These are phyloP conservation scores for Apis dorsata DNA, from an alignment of 1,140 invertebrate species.

Conservation along the genomic window DNA sequence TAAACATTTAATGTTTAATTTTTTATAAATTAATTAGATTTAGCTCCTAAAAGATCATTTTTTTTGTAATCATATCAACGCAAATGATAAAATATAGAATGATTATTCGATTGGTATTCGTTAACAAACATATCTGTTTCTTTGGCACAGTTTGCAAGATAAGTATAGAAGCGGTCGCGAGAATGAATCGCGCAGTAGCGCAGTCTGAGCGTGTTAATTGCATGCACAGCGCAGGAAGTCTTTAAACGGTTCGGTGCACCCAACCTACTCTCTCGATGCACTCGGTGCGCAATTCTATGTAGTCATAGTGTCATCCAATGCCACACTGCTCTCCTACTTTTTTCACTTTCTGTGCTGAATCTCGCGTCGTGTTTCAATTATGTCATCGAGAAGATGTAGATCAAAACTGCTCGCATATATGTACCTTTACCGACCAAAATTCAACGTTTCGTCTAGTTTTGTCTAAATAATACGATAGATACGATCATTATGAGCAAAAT, in stretches of 20 bases:
- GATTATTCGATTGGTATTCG: not conserved
- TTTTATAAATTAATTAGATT: no score
- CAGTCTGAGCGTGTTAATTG: conserved; percentile 41
- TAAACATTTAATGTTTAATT: no score
- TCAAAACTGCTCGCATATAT: not conserved
- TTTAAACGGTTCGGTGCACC: conserved; percentile 39
- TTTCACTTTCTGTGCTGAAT: conserved; percentile 21
- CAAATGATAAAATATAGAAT: not conserved
- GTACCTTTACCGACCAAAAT: not conserved
- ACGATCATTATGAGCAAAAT: not conserved
- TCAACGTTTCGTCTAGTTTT: not conserved
- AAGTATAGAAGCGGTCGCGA: not conserved
- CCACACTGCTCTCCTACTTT: not conserved
- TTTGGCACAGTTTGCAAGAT: not conserved
- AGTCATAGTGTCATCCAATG: conserved; percentile 23
- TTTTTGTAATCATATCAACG: not conserved
- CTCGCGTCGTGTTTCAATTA: not conserved
- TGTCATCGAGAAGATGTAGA: not conserved
- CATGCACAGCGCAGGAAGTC: conserved; percentile 31
- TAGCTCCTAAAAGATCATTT: no score
- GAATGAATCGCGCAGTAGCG: not conserved
- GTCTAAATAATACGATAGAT: not conserved
- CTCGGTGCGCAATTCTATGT: conserved; percentile 4
- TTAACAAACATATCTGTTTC: not conserved
- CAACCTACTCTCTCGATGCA: conserved; percentile 8